Evolutionary conservation across 2,888 invertebrate species (phyloP), one percentile per base, ranked within the genome.

Genomic region (Scaeva pyrastri): DNA sequence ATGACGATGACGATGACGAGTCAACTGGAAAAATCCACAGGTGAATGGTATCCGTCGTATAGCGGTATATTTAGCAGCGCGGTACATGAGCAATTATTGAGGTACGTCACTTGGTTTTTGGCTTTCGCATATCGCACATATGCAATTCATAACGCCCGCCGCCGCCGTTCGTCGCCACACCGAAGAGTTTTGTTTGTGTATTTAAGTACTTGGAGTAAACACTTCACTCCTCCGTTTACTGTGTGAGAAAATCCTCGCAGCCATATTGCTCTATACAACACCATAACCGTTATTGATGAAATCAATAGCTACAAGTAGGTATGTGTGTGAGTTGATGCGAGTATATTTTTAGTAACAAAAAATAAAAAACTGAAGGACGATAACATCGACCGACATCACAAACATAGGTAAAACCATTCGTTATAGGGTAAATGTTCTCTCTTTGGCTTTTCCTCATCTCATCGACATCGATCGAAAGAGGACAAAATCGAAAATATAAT

Each of bases 11-110:
- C 50, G 45, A n/a, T n/a, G 21, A 21, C 80, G 68, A 81, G 81
- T 81, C 75, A 76, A 72, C 76, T 80, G 81, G 76, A 85, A 85
- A 76, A 80, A 68, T 76, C 80, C 39, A 85, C 85, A 85, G 72
- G 85, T 80, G 31, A 5, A 31, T 31, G 6, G 31, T 31, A 31
- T 31, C 31, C n/a, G 60, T 21, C 23, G 71, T 31, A 16, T 36
- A n/a, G n/a, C n/a, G n/a, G n/a, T n/a, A n/a, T 12, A 41, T 71
- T 16, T 14, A 23, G 19, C 11, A 19, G 12, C 7, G 41, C 14
- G 19, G 16, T 39, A 39, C 16, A 58, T 10, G 1, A 12, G 7
- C 43, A 43, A n/a, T 7, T 10, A 56, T 26, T 48, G 10, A 36
- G 10, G 48, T 45, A 39, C 16, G 14, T 19, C 60, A 21, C 23